phyloP scores from a whole-genome alignment of 2,888 invertebrate species.

The Leucania comma region DNA sequence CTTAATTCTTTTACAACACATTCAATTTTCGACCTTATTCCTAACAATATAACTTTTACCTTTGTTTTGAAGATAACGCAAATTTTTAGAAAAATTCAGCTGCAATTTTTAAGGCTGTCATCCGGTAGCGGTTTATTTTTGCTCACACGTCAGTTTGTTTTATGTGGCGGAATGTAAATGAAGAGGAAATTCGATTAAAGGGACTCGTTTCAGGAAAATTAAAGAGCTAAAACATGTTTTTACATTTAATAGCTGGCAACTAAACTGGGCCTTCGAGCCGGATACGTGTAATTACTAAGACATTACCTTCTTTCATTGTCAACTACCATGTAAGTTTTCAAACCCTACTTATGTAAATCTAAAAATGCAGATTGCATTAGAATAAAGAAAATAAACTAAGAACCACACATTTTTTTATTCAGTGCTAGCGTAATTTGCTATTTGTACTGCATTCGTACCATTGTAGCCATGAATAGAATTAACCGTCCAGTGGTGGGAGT shows the following conservation, averaged over 20 bases:
- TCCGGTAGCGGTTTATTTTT: conserved; percentile 40
- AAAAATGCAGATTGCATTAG: conserved; percentile 56
- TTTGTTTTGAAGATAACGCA: conserved; percentile 3
- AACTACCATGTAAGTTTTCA: conserved; percentile 17
- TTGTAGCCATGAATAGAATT: conserved; percentile 80
- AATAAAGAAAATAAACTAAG: conserved; percentile 48
- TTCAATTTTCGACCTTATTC: conserved; percentile 31
- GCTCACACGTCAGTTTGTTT: conserved; percentile 40
- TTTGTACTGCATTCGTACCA: conserved; percentile 77
- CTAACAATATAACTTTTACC: neutral
- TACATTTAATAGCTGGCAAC: neutral
- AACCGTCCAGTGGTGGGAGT: conserved; percentile 72
- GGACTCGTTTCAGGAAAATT: neutral
- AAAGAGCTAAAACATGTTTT: neutral
- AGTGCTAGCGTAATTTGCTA: conserved; percentile 73
- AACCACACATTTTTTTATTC: conserved; percentile 69
- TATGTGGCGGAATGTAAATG: conserved; percentile 31
- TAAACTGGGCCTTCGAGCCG: neutral
- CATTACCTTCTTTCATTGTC: conserved; percentile 31
- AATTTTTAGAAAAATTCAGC: conserved; percentile 25
- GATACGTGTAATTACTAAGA: conserved; percentile 27
- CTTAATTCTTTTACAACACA: conserved; percentile 29
- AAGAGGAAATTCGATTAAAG: conserved; percentile 17
- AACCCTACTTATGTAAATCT: conserved; percentile 62
- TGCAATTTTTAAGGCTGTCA: conserved; percentile 47